A percentile compares a stretch with the other conserved stretches of the same genome.
Evolutionary conservation across 2,888 invertebrate species (phyloP).

Genomic region (Lutraria lutraria): DNA sequence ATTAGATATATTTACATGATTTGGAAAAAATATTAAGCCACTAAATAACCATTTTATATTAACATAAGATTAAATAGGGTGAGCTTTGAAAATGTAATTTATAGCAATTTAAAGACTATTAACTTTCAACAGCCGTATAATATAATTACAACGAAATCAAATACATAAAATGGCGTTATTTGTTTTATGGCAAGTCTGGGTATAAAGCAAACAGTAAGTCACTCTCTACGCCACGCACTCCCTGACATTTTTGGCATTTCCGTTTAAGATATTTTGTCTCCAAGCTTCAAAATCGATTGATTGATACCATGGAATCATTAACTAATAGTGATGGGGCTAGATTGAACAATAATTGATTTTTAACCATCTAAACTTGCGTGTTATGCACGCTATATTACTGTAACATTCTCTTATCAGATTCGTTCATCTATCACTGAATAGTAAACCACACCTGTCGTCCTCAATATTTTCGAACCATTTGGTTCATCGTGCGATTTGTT

Average conservation of each 20-base stretch:
- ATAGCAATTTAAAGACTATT: slow-evolving; percentile 8
- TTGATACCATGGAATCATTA: slow-evolving; percentile 25
- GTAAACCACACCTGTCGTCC: slow-evolving; percentile 50
- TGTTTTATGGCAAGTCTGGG: no score
- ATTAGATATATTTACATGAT: not conserved
- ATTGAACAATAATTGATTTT: slow-evolving; percentile 46
- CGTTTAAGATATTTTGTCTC: slow-evolving; percentile 41
- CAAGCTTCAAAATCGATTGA: slow-evolving; percentile 22
- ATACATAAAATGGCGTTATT: no score
- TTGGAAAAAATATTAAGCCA: not conserved
- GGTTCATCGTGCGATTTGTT: not conserved
- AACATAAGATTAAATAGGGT: not conserved
- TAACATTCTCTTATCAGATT: slow-evolving; percentile 57
- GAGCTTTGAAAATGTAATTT: not conserved
- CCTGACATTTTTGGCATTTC: slow-evolving; percentile 47
- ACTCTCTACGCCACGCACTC: not conserved
- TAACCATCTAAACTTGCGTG: slow-evolving; percentile 40
- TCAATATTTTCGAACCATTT: slow-evolving; percentile 29
- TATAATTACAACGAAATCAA: not conserved
- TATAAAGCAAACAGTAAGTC: no score
- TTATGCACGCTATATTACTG: slow-evolving; percentile 31
- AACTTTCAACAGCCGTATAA: not conserved
- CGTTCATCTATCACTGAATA: not conserved
- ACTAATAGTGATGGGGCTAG: slow-evolving; percentile 30
- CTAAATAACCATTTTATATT: not conserved